Conservation (phyloP, 2,113 vertebrate species). For the Perognathus longimembris region DNA sequence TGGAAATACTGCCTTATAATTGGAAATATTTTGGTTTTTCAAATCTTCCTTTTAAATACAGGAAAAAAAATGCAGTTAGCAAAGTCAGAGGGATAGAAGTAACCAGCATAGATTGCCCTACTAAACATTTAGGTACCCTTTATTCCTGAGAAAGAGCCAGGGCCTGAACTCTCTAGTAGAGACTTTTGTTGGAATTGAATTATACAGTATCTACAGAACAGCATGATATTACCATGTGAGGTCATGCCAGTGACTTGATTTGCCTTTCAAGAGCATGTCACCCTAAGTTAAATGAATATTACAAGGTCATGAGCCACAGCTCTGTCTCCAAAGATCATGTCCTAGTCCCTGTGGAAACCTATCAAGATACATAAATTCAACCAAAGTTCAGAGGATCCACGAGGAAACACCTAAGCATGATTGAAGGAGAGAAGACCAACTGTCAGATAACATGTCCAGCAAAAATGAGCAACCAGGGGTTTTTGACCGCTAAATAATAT, state of each 20-base stretch:
- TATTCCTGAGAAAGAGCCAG: neutral
- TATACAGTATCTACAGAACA: neutral
- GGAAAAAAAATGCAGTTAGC: neutral
- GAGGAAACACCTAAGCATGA: neutral
- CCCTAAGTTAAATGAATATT: slow-evolving; percentile 11
- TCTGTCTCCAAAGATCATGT: neutral
- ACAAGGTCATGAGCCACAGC: neutral
- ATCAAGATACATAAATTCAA: slow-evolving; percentile 48
- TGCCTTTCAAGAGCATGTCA: neutral
- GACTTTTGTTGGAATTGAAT: neutral
- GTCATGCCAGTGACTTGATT: neutral
- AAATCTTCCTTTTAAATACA: slow-evolving; percentile 51
- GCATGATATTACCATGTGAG: neutral
- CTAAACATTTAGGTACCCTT: neutral
- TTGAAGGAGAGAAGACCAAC: neutral
- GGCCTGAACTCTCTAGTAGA: neutral
- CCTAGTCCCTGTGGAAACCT: slow-evolving; percentile 18
- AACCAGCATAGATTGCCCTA: neutral
- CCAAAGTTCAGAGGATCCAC: slow-evolving; percentile 44
- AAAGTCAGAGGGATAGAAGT: neutral
- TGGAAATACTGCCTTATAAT: slow-evolving; percentile 51
- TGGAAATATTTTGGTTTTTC: slow-evolving; percentile 46
- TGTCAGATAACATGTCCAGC: neutral
- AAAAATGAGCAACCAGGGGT: neutral
- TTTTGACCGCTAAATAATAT: neutral